Evolutionary conservation across 2,888 invertebrate genomes (phyloP).

Genomic region (Altica lythri): DNA sequence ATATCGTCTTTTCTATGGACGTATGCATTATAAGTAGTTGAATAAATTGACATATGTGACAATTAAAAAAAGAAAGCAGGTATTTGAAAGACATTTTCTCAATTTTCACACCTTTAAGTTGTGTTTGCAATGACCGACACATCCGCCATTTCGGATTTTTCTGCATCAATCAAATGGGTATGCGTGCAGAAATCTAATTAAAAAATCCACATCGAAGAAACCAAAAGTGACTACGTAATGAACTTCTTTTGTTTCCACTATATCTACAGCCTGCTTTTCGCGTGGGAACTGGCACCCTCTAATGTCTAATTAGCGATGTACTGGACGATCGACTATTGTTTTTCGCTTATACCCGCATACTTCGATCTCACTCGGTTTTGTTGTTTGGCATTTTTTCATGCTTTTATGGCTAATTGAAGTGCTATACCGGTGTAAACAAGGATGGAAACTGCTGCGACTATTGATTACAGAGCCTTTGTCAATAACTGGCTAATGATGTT

Average conservation of each 20-base stretch:
- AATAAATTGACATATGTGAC: no score
- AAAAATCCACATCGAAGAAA: conserved; percentile 48
- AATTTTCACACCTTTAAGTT: conserved; percentile 35
- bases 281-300: conserved; percentile 45
- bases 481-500: no score
- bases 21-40: no score
- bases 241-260: conserved; percentile 43
- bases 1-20: no score
- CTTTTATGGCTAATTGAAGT: conserved; percentile 42
- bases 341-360: conserved; percentile 48
- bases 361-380: conserved; percentile 29
- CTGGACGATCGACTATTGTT: conserved; percentile 48
- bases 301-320: conserved; percentile 49
- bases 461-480: neutral
- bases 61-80: conserved; percentile 3
- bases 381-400: conserved; percentile 41
- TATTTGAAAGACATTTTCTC: conserved; percentile 14
- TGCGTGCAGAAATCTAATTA: conserved; percentile 53
- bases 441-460: neutral
- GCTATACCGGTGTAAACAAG: conserved; percentile 25
- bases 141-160: conserved; percentile 49
- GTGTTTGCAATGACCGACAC: conserved; percentile 25
- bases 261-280: conserved; percentile 44
- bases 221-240: conserved; percentile 53
- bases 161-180: conserved; percentile 31